These are phyloP conservation scores for Theristicus caerulescens DNA, from an alignment of 2,113 vertebrate genomes.

Conservation along the genomic window DNA sequence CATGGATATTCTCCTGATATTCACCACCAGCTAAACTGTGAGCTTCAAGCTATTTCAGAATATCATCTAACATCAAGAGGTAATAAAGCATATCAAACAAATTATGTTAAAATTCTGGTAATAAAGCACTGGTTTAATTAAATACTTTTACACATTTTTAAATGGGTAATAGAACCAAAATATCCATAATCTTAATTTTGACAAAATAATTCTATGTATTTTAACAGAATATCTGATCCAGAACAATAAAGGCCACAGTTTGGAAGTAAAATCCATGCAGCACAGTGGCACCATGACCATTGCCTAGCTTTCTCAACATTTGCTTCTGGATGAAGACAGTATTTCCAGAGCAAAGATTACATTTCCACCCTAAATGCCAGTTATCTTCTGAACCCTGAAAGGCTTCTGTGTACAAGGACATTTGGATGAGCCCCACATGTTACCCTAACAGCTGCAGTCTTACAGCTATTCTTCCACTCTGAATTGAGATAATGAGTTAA, in stretches of 20 bases:
- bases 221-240: background rate
- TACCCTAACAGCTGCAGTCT: background rate
- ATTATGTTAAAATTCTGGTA: background rate
- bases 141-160: background rate
- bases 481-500: background rate
- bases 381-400: background rate
- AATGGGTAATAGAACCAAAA: background rate
- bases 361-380: background rate
- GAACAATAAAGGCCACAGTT: background rate
- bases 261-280: background rate
- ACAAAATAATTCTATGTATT: background rate
- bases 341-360: background rate
- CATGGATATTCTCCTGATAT: background rate
- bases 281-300: background rate
- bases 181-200: background rate
- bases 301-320: background rate
- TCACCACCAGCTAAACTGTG: background rate
- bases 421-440: background rate
- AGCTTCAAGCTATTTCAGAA: background rate
- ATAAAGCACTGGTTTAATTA: background rate
- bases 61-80: background rate
- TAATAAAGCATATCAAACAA: background rate
- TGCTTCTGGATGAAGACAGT: background rate
- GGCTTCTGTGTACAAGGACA: background rate
- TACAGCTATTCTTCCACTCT: background rate